Evolutionary conservation across 2,113 vertebrate species (phyloP).

Genomic region (Anolis carolinensis): DNA sequence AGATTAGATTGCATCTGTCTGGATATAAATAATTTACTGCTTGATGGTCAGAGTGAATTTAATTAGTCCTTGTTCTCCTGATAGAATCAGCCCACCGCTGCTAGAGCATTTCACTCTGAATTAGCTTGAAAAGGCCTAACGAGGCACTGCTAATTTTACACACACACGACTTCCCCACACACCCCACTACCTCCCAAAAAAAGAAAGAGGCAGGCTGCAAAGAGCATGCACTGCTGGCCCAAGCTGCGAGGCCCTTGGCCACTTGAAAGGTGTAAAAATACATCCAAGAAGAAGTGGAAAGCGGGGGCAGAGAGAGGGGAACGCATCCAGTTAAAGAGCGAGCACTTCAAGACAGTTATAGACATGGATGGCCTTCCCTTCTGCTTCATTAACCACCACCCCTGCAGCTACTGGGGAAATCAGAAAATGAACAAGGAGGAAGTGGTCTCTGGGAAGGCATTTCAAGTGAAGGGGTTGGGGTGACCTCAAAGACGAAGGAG

Average conservation of each 20-base stretch:
- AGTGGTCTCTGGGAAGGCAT: background rate
- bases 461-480: too few relatives aligned
- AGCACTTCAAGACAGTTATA: background rate
- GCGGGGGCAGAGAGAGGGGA: fast-evolving
- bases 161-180: constrained; percentile 72
- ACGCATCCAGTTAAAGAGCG: background rate
- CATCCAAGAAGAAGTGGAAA: background rate
- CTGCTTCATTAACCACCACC: background rate
- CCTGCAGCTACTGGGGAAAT: background rate
- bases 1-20: constrained; percentile 79
- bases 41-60: constrained; percentile 82
- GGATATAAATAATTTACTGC: constrained; percentile 83
- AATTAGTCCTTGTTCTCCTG: constrained; percentile 79
- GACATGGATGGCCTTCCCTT: background rate
- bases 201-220: constrained; percentile 27
- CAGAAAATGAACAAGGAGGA: background rate
- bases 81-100: constrained; percentile 83
- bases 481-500: background rate
- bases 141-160: constrained; percentile 78
- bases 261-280: constrained; percentile 18
- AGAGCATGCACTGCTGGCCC: background rate
- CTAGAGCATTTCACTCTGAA: constrained; percentile 84
- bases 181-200: constrained; percentile 68
- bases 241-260: background rate
- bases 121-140: constrained; percentile 82